phyloP scores from a whole-genome alignment of 2,888 invertebrate species.

The Eupithecia centaureata region DNA sequence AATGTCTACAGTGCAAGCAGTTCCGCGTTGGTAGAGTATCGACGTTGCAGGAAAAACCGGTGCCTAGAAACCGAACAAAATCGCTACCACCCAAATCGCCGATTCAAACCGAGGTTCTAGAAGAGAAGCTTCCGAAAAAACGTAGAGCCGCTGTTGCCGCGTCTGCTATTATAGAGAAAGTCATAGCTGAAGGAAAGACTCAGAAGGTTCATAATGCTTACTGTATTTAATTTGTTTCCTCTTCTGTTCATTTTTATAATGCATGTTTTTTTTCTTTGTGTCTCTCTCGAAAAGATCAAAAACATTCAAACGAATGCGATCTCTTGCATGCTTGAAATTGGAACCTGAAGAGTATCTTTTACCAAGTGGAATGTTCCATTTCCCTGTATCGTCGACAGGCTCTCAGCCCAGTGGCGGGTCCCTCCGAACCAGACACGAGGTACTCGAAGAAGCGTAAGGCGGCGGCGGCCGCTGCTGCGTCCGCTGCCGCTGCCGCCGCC shows the following conservation, averaged over 20 bases:
- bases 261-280: background rate
- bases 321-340: background rate
- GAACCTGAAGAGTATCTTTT: background rate
- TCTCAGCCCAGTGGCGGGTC: slow-evolving; percentile 8
- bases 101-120: slow-evolving; percentile 7
- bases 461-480: slow-evolving; percentile 14
- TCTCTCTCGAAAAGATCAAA: background rate
- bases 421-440: slow-evolving; percentile 15
- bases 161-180: slow-evolving; percentile 59
- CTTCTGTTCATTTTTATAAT: background rate
- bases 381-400: slow-evolving; percentile 25
- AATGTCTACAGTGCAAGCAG: background rate
- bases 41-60: background rate
- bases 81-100: background rate
- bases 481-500: background rate
- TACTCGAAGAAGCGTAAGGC: slow-evolving; percentile 30
- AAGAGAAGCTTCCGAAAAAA: slow-evolving; percentile 73
- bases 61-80: slow-evolving; percentile 6
- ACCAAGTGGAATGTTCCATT: slow-evolving; percentile 4
- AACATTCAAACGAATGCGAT: background rate
- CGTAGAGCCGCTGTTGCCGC: slow-evolving; percentile 64
- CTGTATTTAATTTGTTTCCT: background rate
- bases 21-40: background rate
- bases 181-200: slow-evolving; percentile 30
- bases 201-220: slow-evolving; percentile 20